These are phyloP conservation scores for Sebastes wilsoni DNA, from an alignment of 2,797 vertebrate genomes.

Conservation along the genomic window DNA sequence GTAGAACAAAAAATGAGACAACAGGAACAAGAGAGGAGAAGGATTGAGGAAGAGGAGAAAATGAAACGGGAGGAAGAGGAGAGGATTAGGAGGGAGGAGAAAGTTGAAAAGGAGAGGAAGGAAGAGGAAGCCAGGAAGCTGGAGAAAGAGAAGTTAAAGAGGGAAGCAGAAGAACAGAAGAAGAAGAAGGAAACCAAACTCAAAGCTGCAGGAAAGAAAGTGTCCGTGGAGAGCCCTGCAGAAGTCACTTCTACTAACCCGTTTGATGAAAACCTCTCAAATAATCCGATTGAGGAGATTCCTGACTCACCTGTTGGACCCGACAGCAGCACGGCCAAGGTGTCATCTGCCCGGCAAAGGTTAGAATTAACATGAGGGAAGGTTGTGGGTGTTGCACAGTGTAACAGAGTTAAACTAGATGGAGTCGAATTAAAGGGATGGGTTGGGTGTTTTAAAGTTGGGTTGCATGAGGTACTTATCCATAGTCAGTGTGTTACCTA, in stretches of 20 bases:
- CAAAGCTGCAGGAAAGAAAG: not conserved
- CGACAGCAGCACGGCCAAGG: constrained; percentile 61
- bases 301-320: constrained; percentile 22
- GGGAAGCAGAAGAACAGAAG: constrained; percentile 2
- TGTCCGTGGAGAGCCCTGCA: not conserved
- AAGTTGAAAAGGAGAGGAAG: not conserved
- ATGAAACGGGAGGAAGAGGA: not conserved
- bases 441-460: no score
- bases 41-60: not conserved
- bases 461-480: no score
- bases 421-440: not conserved
- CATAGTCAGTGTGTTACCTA: no score
- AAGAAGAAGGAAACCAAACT: not conserved
- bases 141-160: not conserved
- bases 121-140: not conserved
- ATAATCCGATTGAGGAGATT: constrained; percentile 46
- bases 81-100: not conserved
- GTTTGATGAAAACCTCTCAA: constrained; percentile 58
- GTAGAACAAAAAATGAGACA: constrained; percentile 1
- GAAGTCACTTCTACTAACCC: constrained; percentile 44
- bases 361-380: constrained; percentile 66
- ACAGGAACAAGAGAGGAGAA: not conserved
- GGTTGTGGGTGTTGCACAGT: no score
- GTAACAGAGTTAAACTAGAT: no score
- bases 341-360: constrained; percentile 86